Conservation (phyloP, 2,113 vertebrate species). For the Scatophagus argus region DNA sequence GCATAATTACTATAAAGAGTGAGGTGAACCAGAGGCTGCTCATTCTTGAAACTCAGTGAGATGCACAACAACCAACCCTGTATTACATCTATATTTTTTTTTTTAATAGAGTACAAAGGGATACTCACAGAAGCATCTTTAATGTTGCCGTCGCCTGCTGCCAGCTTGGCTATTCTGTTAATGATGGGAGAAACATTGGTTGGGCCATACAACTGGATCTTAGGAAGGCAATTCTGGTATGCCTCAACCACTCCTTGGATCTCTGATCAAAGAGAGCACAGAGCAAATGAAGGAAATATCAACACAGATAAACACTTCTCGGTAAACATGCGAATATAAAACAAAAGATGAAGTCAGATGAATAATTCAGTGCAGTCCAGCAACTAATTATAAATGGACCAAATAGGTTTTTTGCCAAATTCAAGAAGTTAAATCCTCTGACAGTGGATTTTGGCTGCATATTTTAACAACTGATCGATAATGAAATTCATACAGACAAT, state of each 20-base stretch:
- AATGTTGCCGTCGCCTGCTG: conserved; percentile 87
- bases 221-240: conserved; percentile 95
- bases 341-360: neutral
- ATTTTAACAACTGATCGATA: no score
- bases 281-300: conserved; percentile 17
- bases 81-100: conserved; percentile 33
- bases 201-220: conserved; percentile 95
- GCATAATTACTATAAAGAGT: conserved; percentile 40
- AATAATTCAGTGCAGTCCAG: conserved; percentile 1
- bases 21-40: conserved; percentile 46
- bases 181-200: conserved; percentile 97
- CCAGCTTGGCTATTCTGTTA: conserved; percentile 90
- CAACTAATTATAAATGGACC: neutral
- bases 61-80: conserved; percentile 45
- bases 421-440: neutral
- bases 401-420: conserved; percentile 3
- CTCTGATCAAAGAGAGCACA: conserved; percentile 79
- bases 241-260: conserved; percentile 97
- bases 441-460: no score
- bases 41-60: conserved; percentile 20
- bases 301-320: conserved; percentile 10
- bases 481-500: neutral
- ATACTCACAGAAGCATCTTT: conserved; percentile 92
- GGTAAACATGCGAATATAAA: conserved; percentile 18
- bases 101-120: conserved; percentile 15